These are phyloP conservation scores for Synergus gifuensis DNA, from an alignment of 2,888 invertebrate species.

Conservation along the genomic window DNA sequence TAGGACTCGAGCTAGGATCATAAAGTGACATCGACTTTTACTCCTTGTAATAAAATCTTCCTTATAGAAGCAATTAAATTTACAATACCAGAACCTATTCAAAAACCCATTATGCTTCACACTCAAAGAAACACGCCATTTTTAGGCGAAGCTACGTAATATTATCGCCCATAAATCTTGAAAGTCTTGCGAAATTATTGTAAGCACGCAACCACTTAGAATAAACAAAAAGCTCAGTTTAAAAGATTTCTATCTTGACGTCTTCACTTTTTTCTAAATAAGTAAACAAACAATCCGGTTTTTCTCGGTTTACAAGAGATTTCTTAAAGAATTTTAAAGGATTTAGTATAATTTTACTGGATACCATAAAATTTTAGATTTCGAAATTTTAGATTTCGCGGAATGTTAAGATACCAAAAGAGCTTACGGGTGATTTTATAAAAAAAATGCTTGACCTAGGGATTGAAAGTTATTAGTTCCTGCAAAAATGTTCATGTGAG, in stretches of 20 bases:
- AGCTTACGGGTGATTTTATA: too few relatives aligned
- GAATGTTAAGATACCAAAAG: too few relatives aligned
- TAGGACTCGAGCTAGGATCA: neutral
- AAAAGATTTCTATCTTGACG: slow-evolving; percentile 27
- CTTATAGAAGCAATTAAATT: slow-evolving; percentile 3
- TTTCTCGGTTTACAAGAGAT: too few relatives aligned
- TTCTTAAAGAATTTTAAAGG: too few relatives aligned
- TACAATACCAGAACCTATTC: slow-evolving; percentile 18
- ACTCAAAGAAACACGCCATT: slow-evolving; percentile 32
- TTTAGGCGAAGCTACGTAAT: slow-evolving; percentile 30
- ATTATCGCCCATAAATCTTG: slow-evolving; percentile 31
- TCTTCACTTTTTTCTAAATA: slow-evolving; percentile 12
- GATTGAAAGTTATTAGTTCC: neutral
- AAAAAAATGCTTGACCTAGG: neutral
- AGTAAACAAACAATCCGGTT: neutral
- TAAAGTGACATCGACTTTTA: slow-evolving; percentile 15
- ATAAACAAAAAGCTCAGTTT: neutral
- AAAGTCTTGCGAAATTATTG: slow-evolving; percentile 24
- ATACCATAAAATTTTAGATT: too few relatives aligned
- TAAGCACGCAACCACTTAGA: slow-evolving; percentile 22
- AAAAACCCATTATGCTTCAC: slow-evolving; percentile 35
- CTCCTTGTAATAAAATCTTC: slow-evolving; percentile 1
- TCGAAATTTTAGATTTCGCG: too few relatives aligned
- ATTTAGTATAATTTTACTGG: too few relatives aligned
- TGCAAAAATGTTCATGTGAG: neutral